phyloP scores from a whole-genome alignment of 1,140 invertebrate species.

The Microplitis demolitor region DNA sequence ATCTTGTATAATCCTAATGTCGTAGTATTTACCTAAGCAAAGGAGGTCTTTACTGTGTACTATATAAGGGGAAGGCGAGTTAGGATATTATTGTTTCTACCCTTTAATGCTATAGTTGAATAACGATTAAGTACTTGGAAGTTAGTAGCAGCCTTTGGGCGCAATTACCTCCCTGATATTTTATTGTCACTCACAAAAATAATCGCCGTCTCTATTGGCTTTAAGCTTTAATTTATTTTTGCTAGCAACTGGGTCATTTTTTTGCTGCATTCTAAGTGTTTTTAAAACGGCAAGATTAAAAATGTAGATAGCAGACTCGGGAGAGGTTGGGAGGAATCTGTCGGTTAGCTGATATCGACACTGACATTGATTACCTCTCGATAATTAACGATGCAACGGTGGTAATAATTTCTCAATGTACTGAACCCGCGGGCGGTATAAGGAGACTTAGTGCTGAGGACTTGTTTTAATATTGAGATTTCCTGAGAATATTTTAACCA shows the following conservation, averaged over 20 bases:
- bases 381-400: conserved; percentile 42
- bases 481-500: too few species aligned
- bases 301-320: not conserved
- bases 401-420: conserved; percentile 33
- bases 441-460: not conserved
- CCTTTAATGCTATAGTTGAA: conserved; percentile 58
- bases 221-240: not conserved
- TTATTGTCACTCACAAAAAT: conserved; percentile 31
- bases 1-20: conserved; percentile 56
- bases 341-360: conserved; percentile 21
- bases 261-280: not conserved
- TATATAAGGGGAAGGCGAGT: conserved; percentile 3
- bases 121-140: conserved; percentile 52
- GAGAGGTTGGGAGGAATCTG: not conserved
- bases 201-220: not conserved
- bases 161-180: conserved; percentile 30
- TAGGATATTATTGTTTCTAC: conserved; percentile 60
- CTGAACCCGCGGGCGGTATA: conserved; percentile 14
- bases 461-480: too few species aligned
- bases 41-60: not conserved
- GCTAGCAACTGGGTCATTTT: too few species aligned
- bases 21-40: conserved; percentile 52
- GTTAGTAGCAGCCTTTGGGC: conserved; percentile 51
- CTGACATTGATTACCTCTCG: conserved; percentile 45
- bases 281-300: not conserved